Base-by-base conservation (phyloP, 2,888 invertebrate species). In the Euphydryas editha region DNA sequence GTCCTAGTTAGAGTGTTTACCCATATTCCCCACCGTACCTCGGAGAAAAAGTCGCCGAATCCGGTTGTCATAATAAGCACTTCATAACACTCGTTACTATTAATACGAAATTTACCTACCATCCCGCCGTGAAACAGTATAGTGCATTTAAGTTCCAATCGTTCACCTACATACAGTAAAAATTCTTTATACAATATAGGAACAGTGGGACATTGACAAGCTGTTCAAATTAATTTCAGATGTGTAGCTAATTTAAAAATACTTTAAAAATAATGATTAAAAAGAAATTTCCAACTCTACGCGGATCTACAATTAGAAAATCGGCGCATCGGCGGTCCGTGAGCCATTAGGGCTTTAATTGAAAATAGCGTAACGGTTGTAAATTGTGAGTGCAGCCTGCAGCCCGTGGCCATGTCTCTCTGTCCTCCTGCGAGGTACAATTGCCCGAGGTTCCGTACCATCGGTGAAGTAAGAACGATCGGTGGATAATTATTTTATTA, bases 341-440 rank as follows among this genome's bases (percentile, higher is more conserved):
- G 89, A 92, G 93, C 94, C 94, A 94, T 94, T 94, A 94, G 90
- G 90, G 92, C 88, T 94, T 94, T 94, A 94, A 94, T 94, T 94
- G 94, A 94, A 94, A 94, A 94, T 94, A 94, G 94, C 94, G 93
- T 93, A 91, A 94, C 93, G 92, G 93, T 92, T 93, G 94, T 94
- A 94, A 94, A 94, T 94, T 93, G 86, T 86, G 80, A 87, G 84
- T 88, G 90, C 90, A 90, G 79, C 81, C 76, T 65, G 74, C 76
- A 44, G 58, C 63, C 63, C 57, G 49, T 76, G 74, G 74, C 75
- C 73, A 68, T 71, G 73, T 74, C 73, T 73, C 73, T 72, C 74
- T 75, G 73, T 77, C 77, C 78, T 75, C 77, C 77, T 75, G 73
- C 75, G 73, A 75, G 75, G 76, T 74, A 78, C 76, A 77, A 76